Percentiles rank a stretch among this genome's conserved stretches.
Evolutionary conservation across 2,113 vertebrate genomes (phyloP).

Genomic region (Malaclemys terrapin): DNA sequence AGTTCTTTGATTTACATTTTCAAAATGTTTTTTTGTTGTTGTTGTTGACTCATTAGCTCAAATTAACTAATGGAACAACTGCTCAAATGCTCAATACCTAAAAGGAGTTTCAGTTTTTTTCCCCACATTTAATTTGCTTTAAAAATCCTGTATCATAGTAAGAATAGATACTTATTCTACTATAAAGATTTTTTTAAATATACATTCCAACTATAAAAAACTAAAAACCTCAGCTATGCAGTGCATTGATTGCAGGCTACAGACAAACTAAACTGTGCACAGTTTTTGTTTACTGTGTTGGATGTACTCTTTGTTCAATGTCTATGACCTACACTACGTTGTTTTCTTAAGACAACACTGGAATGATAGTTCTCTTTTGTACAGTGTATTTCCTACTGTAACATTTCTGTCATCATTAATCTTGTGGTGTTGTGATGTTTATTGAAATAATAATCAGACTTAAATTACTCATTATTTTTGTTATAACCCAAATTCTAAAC

Average conservation of each 20-base stretch:
- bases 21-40: not conserved
- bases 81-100: not conserved
- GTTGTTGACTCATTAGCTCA: not conserved
- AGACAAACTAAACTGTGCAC: not conserved
- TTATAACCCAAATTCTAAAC: not conserved
- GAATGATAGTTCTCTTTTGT: not conserved
- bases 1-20: not conserved
- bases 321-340: not conserved
- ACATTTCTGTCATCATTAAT: not conserved
- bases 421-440: not conserved
- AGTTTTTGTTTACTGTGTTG: not conserved
- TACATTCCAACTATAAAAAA: not conserved
- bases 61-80: not conserved
- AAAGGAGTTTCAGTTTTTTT: not conserved
- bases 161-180: not conserved
- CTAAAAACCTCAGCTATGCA: fast-evolving
- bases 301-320: not conserved
- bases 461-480: not conserved
- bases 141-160: not conserved
- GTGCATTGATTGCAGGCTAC: not conserved
- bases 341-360: not conserved
- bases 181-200: not conserved
- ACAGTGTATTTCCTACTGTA: not conserved
- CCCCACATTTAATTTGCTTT: not conserved
- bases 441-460: not conserved